phyloP scores from a whole-genome alignment of 1,140 invertebrate species.

The Grapholita molesta region DNA sequence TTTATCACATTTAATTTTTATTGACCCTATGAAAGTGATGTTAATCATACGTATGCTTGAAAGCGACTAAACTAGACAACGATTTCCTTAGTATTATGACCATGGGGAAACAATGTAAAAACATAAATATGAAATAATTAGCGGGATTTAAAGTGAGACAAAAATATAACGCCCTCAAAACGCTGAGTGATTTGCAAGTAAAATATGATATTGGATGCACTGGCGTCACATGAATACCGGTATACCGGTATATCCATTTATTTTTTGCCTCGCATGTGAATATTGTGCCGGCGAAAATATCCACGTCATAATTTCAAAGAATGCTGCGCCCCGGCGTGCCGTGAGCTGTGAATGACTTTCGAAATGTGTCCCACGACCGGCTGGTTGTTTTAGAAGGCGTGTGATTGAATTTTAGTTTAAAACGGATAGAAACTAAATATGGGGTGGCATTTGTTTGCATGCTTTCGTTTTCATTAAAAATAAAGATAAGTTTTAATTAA shows the following conservation, averaged over 20 bases:
- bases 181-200: constrained; percentile 72
- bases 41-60: too few species aligned
- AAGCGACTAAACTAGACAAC: too few species aligned
- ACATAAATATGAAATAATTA: neutral
- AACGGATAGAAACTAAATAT: neutral
- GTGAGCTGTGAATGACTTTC: neutral
- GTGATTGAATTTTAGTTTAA: neutral
- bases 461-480: neutral
- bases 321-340: neutral
- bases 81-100: too few species aligned
- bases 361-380: neutral
- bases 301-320: constrained; percentile 1
- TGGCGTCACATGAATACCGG: constrained; percentile 29
- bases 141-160: constrained; percentile 23
- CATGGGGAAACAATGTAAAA: neutral
- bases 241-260: neutral
- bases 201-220: constrained; percentile 62
- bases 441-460: neutral
- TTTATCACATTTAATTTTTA: too few species aligned
- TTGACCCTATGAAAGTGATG: too few species aligned
- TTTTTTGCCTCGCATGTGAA: constrained; percentile 6
- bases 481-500: too few species aligned
- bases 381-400: neutral
- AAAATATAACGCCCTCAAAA: constrained; percentile 41
- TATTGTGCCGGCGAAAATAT: neutral